Base-by-base conservation (phyloP, 2,797 vertebrate genomes). In the Thamnophis elegans region DNA sequence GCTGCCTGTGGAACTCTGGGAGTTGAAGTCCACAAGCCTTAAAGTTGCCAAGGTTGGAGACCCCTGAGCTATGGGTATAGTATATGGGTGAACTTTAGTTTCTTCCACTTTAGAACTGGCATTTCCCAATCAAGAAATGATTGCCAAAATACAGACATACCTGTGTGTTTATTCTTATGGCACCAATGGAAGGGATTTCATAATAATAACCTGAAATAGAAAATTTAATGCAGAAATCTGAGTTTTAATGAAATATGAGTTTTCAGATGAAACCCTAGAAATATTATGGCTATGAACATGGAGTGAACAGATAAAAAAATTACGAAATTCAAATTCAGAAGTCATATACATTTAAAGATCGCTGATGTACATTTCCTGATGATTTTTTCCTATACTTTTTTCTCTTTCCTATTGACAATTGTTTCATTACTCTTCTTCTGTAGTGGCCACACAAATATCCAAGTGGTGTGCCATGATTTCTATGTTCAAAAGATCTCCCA, bases 151-250 rank as follows among this genome's bases (percentile, higher is more conserved):
- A 5, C 10, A 42, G 4, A 78, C 73, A 22, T 91, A 93, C 92
- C 92, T 93, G 92, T 65, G 99, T 99, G 96, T 99, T 99, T 97
- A 99, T 99, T 96, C 99, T 98, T 96, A 99, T 99, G 93, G 99
- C 99, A 96, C 99, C 99, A 28, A 99, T 99, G 47, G 99, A 99
- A 0, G 99, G 99, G 92, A 99, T 99, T 98, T 99, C 99, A 95
- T 99, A 99, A 97, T 99, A 99, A 95, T 99, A 99, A 96, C 99
- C 99, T 99, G 94, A 93, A 98, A 97, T 82, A 96, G 62, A 94
- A 47, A 91, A 93, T 0, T 92, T 36, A 96, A 94, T 94, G 8
- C 90, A 91, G 22, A 3, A 3, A 4, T 89, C 59, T 6, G 93
- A 91, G 93, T 36, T 58, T 18, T 3, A 47, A 58, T 6, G 58